Evolutionary conservation across 2,797 vertebrate species (phyloP).

Genomic region (Scleropages formosus): DNA sequence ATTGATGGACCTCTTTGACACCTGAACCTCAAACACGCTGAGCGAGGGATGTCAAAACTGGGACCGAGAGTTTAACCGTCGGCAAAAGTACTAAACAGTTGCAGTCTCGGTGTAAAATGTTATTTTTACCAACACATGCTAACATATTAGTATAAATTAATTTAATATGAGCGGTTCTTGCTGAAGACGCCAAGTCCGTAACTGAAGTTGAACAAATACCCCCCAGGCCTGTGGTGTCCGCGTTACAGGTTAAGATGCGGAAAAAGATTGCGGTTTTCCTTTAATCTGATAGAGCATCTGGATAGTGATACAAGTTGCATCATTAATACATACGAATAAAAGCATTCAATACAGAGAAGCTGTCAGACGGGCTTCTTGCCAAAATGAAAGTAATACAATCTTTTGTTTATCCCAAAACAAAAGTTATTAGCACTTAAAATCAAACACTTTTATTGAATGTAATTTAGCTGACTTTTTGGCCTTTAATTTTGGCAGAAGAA

Average conservation of each 20-base stretch:
- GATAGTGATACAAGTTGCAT: background rate
- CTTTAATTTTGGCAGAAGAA: too few species aligned
- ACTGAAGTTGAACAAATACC: background rate
- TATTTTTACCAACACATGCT: background rate
- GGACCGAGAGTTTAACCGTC: background rate
- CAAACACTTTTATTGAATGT: background rate
- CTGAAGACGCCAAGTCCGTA: background rate
- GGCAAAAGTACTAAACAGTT: background rate
- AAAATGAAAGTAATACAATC: background rate
- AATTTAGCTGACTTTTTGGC: too few species aligned
- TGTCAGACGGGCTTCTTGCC: background rate
- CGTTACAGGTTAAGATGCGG: background rate
- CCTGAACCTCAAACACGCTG: background rate
- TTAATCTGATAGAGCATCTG: constrained; percentile 10
- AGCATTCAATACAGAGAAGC: constrained; percentile 2
- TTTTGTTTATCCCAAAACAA: constrained; percentile 1
- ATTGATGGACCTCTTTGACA: constrained; percentile 19
- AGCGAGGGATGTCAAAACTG: background rate
- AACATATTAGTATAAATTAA: background rate
- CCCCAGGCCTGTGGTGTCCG: background rate
- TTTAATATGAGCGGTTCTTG: background rate
- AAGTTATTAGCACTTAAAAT: background rate
- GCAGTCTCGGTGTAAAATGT: background rate
- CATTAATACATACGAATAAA: background rate
- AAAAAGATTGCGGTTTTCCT: background rate